Base-by-base conservation (phyloP, 2,797 vertebrate genomes). In the Rhinichthys osculus region DNA sequence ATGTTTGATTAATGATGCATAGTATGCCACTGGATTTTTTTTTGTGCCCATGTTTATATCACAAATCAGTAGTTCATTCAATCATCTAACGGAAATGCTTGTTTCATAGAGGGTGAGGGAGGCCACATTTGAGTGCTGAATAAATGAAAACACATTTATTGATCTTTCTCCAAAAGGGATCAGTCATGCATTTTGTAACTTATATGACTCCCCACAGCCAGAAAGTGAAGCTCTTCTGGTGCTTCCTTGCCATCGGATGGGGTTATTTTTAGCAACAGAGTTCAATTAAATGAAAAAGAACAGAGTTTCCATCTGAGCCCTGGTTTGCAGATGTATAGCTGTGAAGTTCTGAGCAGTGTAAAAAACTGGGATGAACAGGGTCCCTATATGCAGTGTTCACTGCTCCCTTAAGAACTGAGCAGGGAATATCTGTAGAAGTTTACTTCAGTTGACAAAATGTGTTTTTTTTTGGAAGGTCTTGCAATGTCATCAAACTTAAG, bases 1-100 rank as follows among this genome's bases (percentile, higher is more conserved):
- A 47, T 7, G 5, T 64, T 57, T 89, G 83, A 87, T 81, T 80
- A 83, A 77, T 78, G 83, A 81, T 35, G 21, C 42, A 38, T 23
- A 44, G 33, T 81, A 50, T 59, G 10, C 35, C 21, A 27, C 59
- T 70, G 57, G 27, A 50, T 69, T 62, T 33, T 44, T 44, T 33
- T 79, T 79, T 52, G 59, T 81, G 66, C 47, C 59, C 64, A 44
- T 38, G n/a, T 13, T 62, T 59, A 27, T 40, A 42, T 82, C 30
- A 74, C 59, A 85, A 69, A 59, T 40, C 73, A 23, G 77, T 77
- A 67, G 33, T 23, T 77, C 1, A 83, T 66, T 70, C 50, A 66
- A 16, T 76, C 72, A 83, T 67, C 50, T 38, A 33, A 27, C 27
- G 6, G 21, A 47, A 38, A 27, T 7, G 19, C 42, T 69, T 72